Evolutionary conservation across 2,888 invertebrate genomes (phyloP).

Genomic region (Cyclophora albipunctata): DNA sequence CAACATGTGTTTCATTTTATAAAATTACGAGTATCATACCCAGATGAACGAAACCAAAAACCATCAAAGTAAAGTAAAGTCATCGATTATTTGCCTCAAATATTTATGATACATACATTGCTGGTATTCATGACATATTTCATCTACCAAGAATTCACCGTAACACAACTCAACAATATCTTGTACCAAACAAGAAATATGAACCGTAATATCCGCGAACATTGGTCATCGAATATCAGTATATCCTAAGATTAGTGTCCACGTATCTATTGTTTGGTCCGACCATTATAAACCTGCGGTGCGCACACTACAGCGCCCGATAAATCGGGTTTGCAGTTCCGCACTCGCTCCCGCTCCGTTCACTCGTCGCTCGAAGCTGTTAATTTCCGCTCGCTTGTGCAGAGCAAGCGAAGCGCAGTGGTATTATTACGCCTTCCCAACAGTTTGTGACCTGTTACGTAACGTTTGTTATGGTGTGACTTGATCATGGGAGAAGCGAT

Average conservation of each 20-base stretch:
- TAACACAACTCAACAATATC: too few relatives aligned
- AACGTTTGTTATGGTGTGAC: slow-evolving; percentile 34
- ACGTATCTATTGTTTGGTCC: neutral
- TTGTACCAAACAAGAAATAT: too few relatives aligned
- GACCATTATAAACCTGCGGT: neutral
- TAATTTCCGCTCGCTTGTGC: slow-evolving; percentile 71
- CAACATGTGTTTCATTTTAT: too few relatives aligned
- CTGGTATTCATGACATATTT: too few relatives aligned
- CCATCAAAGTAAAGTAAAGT: too few relatives aligned
- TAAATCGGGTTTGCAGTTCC: slow-evolving; percentile 50
- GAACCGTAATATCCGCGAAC: neutral
- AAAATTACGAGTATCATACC: too few relatives aligned
- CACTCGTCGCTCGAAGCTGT: slow-evolving; percentile 48
- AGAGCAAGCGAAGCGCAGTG: slow-evolving; percentile 49
- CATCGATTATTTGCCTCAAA: too few relatives aligned
- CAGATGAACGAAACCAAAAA: too few relatives aligned
- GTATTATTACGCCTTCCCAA: slow-evolving; percentile 67
- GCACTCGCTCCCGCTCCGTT: slow-evolving; percentile 33
- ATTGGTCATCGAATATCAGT: slow-evolving; percentile 13
- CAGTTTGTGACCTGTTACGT: slow-evolving; percentile 63
- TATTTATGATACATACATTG: too few relatives aligned
- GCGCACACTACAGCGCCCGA: slow-evolving; percentile 22
- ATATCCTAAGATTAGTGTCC: neutral
- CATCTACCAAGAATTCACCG: too few relatives aligned
- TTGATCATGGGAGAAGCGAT: slow-evolving; percentile 15